A percentile compares a stretch with the other conserved stretches of the same genome.
Conservation (phyloP, 2,888 invertebrate species). For the Craniophora ligustri region DNA sequence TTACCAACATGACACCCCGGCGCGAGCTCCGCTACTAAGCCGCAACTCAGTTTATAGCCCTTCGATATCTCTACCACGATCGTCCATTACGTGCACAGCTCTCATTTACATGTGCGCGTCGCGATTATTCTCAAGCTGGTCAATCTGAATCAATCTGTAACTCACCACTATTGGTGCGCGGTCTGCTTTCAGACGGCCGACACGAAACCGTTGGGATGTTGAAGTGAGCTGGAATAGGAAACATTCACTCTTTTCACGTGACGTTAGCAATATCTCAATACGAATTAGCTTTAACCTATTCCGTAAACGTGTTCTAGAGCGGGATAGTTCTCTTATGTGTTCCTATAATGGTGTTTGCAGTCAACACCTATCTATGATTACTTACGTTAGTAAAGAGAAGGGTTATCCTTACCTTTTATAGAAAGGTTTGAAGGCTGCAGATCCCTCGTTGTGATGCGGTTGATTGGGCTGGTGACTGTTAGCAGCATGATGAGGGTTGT, state of each 20-base stretch:
- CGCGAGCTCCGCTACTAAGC: constrained; percentile 78
- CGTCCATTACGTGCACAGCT: constrained; percentile 75
- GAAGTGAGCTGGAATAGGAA: constrained; percentile 90
- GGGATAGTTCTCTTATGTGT: constrained; percentile 10
- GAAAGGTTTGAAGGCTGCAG: constrained; percentile 95
- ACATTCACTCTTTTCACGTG: constrained; percentile 78
- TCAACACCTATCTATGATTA: not conserved
- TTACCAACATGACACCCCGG: constrained; percentile 86
- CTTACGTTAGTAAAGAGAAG: not conserved
- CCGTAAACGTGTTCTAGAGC: constrained; percentile 31
- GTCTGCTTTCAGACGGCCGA: constrained; percentile 91
- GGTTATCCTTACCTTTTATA: constrained; percentile 93
- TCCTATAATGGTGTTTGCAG: constrained; percentile 11
- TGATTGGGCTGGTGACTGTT: constrained; percentile 84
- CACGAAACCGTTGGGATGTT: constrained; percentile 92
- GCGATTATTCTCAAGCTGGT: constrained; percentile 60
- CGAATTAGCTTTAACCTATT: constrained; percentile 48
- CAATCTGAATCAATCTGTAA: constrained; percentile 78
- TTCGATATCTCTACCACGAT: constrained; percentile 80
- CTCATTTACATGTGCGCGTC: constrained; percentile 75
- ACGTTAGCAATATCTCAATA: constrained; percentile 58
- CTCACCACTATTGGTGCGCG: constrained; percentile 78
- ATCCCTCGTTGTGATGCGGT: constrained; percentile 86
- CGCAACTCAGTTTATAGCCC: constrained; percentile 82
- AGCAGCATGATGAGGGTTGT: constrained; percentile 86